Conservation (phyloP, 2,888 invertebrate genomes). For the Gymnocheta viridis region DNA sequence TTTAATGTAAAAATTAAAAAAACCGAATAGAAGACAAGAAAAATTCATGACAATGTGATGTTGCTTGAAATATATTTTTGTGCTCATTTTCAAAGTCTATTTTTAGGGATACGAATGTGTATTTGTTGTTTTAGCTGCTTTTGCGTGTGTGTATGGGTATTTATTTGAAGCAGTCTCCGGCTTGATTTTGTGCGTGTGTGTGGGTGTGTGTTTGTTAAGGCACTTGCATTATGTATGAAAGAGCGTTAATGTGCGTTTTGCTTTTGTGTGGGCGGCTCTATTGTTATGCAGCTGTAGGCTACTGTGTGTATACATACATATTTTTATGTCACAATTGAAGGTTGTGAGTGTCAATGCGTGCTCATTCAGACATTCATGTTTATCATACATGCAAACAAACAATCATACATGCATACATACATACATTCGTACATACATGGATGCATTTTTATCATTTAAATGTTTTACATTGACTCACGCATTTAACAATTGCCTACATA, state of each 20-base stretch:
- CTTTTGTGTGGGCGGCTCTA: conserved; percentile 39
- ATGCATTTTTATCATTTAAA: conserved; percentile 1
- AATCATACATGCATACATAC: neutral
- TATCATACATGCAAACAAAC: neutral
- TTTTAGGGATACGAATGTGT: conserved; percentile 60
- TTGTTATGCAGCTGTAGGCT: conserved; percentile 33
- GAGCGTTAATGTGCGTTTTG: neutral
- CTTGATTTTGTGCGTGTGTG: conserved; percentile 65
- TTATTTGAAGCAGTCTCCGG: conserved; percentile 35
- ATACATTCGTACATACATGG: too few species aligned
- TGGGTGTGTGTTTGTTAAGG: too few species aligned
- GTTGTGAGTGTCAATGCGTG: conserved; percentile 68
- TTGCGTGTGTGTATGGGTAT: neutral
- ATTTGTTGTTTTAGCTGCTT: neutral
- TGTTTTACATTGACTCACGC: conserved; percentile 20
- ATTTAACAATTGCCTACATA: conserved; percentile 9
- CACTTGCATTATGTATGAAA: conserved; percentile 3
- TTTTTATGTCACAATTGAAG: conserved; percentile 49
- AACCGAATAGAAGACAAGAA: neutral
- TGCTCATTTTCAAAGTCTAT: conserved; percentile 63
- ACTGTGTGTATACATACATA: neutral
- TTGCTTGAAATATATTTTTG: conserved; percentile 21
- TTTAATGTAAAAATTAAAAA: conserved; percentile 31
- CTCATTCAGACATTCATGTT: conserved; percentile 47
- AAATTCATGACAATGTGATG: conserved; percentile 6